A percentile compares a stretch with the other conserved stretches of the same genome.
phyloP scores from a whole-genome alignment of 1,140 invertebrate species.

The Coptotermes formosanus region DNA sequence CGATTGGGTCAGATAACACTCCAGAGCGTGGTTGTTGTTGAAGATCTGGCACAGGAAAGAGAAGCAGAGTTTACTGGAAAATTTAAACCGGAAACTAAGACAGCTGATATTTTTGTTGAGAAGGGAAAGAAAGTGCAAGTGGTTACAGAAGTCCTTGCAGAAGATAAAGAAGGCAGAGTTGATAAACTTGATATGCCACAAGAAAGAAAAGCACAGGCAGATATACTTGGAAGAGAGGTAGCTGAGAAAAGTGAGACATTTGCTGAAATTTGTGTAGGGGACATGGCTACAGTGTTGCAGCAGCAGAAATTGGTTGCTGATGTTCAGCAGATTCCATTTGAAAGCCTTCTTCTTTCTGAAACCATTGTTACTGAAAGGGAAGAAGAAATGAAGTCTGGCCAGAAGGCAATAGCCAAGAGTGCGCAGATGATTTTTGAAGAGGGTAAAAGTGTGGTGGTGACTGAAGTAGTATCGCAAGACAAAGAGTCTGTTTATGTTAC shows the following conservation, averaged over 20 bases:
- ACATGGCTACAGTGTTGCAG: slow-evolving; percentile 40
- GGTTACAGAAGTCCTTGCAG: slow-evolving; percentile 38
- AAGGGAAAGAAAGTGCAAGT: slow-evolving; percentile 44
- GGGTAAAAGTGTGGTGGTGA: slow-evolving; percentile 50
- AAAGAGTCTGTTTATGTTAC: slow-evolving; percentile 44
- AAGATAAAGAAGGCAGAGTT: slow-evolving; percentile 41
- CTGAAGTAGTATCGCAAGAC: slow-evolving; percentile 50
- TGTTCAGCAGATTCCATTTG: slow-evolving; percentile 41
- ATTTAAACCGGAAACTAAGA: slow-evolving; percentile 42
- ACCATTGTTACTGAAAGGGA: slow-evolving; percentile 45
- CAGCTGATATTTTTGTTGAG: slow-evolving; percentile 44
- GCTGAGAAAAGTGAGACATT: slow-evolving; percentile 42
- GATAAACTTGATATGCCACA: slow-evolving; percentile 23
- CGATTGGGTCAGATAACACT: slow-evolving; percentile 39
- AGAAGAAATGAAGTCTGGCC: slow-evolving; percentile 41
- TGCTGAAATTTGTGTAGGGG: slow-evolving; percentile 42
- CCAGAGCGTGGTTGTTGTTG: slow-evolving; percentile 45
- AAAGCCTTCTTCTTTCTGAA: slow-evolving; percentile 42
- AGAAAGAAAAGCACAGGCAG: slow-evolving; percentile 37
- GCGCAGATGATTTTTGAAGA: slow-evolving; percentile 49
- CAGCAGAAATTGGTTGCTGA: slow-evolving; percentile 38
- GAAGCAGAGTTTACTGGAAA: slow-evolving; percentile 46
- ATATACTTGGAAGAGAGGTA: slow-evolving; percentile 44
- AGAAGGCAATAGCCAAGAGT: slow-evolving; percentile 42
- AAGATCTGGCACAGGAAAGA: slow-evolving; percentile 48